A percentile compares a stretch with the other conserved stretches of the same genome.
phyloP scores from a whole-genome alignment of 1,140 invertebrate genomes.

The Heliconius nattereri region DNA sequence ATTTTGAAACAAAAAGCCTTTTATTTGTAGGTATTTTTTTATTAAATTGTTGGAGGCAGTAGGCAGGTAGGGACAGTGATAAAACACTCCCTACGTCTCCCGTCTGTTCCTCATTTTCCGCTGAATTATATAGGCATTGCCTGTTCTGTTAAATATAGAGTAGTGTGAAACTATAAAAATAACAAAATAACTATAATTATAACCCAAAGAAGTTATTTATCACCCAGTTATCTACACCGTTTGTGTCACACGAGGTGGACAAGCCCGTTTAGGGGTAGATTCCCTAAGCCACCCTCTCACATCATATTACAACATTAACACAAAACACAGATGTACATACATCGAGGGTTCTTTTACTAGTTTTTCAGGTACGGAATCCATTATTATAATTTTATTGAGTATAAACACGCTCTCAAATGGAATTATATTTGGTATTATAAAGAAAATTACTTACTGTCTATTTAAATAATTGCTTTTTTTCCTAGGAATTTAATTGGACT shows the following conservation, averaged over 20 bases:
- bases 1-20: too few species aligned
- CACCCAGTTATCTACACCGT: conserved; percentile 2
- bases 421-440: neutral
- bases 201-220: neutral
- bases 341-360: neutral
- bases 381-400: conserved; percentile 8
- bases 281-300: conserved; percentile 8
- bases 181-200: neutral
- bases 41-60: too few species aligned
- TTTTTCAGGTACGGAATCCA: neutral
- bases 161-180: neutral
- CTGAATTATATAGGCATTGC: too few species aligned
- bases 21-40: too few species aligned
- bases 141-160: too few species aligned
- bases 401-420: neutral
- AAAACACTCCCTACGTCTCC: too few species aligned
- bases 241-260: conserved; percentile 8
- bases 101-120: too few species aligned
- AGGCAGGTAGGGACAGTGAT: too few species aligned
- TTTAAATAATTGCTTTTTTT: conserved; percentile 1
- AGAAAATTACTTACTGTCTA: neutral
- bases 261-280: neutral
- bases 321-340: conserved; percentile 4
- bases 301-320: neutral
- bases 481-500: neutral